Conservation (phyloP, 1,140 invertebrate species). For the Polypedilum vanderplanki region DNA sequence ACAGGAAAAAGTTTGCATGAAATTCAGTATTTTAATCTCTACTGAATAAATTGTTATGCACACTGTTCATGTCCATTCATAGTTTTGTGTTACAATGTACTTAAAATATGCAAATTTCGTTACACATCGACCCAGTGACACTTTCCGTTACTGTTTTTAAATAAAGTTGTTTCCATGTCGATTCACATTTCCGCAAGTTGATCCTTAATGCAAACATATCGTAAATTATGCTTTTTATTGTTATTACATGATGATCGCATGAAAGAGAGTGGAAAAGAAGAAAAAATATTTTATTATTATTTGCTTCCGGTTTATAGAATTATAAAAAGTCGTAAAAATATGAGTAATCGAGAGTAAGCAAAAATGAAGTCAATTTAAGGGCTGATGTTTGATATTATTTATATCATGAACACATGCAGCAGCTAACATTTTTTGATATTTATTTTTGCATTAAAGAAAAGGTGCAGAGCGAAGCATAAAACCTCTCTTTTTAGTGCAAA, state of each 20-base stretch:
- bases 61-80: no score
- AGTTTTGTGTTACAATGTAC: no score
- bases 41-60: no score
- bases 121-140: no score
- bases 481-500: no score
- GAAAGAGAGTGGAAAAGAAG: neutral
- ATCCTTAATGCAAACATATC: constrained; percentile 18
- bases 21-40: no score
- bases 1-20: no score
- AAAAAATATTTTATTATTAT: constrained; percentile 1
- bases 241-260: neutral
- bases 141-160: no score
- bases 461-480: no score
- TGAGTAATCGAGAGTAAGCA: neutral
- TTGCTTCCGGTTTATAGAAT: constrained; percentile 17
- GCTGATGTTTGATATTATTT: neutral
- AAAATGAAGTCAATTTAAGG: neutral
- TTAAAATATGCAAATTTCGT: no score
- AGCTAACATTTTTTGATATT: neutral
- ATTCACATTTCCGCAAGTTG: neutral
- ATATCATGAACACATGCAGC: constrained; percentile 2
- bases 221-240: constrained; percentile 10
- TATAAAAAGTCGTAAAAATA: neutral
- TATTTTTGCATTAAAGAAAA: no score
- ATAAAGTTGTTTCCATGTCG: no score